Base-by-base conservation (phyloP, 2,113 vertebrate species). In the Poecile atricapillus region DNA sequence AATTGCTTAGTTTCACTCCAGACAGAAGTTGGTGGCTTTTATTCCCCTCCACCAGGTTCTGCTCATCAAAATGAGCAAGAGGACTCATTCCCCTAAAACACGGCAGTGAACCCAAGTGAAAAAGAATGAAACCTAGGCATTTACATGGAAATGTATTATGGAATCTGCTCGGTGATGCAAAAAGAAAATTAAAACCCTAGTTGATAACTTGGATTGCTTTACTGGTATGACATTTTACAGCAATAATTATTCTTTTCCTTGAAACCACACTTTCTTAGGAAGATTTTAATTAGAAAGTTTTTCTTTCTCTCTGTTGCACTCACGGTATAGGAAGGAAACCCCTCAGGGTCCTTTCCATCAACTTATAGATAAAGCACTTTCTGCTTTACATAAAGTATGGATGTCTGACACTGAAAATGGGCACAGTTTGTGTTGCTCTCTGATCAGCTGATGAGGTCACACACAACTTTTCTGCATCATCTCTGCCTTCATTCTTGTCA, bases 221-320 rank as follows among this genome's bases (percentile, higher is more conserved):
- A n/a, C 30, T 49, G 24, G 44, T 56, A 64, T 79, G 46, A 60
- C 31, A 79, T 93, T 84, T 82, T 47, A 23, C 33, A 84, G 56
- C 27, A 93, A 64, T 78, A 84, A 87, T 93, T 84, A 91, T 75
- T 87, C 27, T 37, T 87, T 84, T 87, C 43, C 31, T 64, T 89
- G 74, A 89, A 89, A 79, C 17, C 13, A 64, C 37, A 71, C 15
- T 31, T 93, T 89, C 24, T 31, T 27, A 64, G n/a, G 53, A 91
- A 87, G 55, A 81, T 91, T 93, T 92, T 93, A 93, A 94, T 86
- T 87, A 59, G 64, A 74, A 94, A 87, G 64, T 83, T 97, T 83
- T 58, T 71, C 53, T 64, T 93, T 83, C 43, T 68, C 17, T 56
- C 55, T 74, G 15, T 67, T 74, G 16, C 74, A 59, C 33, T 78